Base-by-base conservation (phyloP, 2,888 invertebrate genomes). In the Euzophera pinguis region DNA sequence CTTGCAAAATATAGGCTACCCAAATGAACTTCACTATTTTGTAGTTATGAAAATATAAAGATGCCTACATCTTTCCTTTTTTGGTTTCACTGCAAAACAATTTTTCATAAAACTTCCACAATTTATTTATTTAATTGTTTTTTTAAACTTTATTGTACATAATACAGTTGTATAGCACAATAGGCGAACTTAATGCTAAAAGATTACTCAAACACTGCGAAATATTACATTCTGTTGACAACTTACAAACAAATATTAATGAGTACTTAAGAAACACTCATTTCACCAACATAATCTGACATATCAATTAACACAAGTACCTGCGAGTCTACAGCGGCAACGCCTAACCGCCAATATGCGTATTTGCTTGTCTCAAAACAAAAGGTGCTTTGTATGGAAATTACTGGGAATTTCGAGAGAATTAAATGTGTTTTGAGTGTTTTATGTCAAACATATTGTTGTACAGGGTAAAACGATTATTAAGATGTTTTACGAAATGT, bases 281-380 rank as follows among this genome's bases (percentile, higher is more conserved):
- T 4, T 32, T 8, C 9, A 32, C 43, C 13, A 29, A 45, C 32
- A 14, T 45, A 45, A 45, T 45, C 45, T 45, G 45, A 45, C 45
- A 45, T 45, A 45, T 45, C 45, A 45, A 45, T 45, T 45, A 45
- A 45, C 29, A 32, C 45, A 34, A 45, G 45, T 45, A 45, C 45
- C 45, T 45, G 45, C 32, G 45, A 13, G 32, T 13, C 9, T 8
- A 9, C 32, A 3, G 16, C 32, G 29, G 34, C 45, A 34, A 16
- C 43, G 43, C 42, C 27, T 45, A 16, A 45, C 45, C 45, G 45
- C 45, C 45, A 45, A 45, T 45, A 45, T 32, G 45, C 45, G 45
- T 50, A 41, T 50, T 50, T 39, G 39, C 49, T 50, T 16, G 39
- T 50, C 14, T 50, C 29, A 50, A 38, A 38, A 50, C 49, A 50